Conservation (phyloP, 2,888 invertebrate species). For the Neoaliturus tenellus region DNA sequence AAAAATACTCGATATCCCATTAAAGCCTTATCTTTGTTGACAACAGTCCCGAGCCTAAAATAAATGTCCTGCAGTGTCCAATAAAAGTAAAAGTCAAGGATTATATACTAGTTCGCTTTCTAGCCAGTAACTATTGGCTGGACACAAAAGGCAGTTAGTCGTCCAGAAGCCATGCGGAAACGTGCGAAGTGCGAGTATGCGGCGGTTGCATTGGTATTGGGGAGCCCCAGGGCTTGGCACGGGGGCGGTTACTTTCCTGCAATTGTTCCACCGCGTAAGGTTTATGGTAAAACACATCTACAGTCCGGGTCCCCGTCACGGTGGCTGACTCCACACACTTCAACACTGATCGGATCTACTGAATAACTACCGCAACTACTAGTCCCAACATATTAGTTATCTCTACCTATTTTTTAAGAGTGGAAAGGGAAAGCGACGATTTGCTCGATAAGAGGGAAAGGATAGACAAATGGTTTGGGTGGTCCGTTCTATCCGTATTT, state of each 20-base stretch:
- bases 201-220: neutral
- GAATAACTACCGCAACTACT: constrained; percentile 19
- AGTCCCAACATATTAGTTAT: neutral
- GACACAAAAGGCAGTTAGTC: constrained; percentile 39
- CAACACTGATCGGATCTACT: constrained; percentile 22
- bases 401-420: constrained; percentile 2
- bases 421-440: constrained; percentile 7
- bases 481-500: constrained; percentile 2
- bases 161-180: constrained; percentile 30
- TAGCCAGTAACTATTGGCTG: constrained; percentile 15
- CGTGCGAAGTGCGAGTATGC: neutral
- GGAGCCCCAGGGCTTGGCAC: neutral
- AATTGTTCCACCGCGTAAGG: constrained; percentile 18
- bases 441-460: neutral
- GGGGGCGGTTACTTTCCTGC: constrained; percentile 1
- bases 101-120: neutral
- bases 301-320: neutral
- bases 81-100: neutral
- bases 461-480: neutral
- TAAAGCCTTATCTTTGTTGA: too few relatives aligned
- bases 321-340: neutral
- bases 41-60: too few relatives aligned
- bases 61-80: neutral
- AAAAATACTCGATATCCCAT: too few relatives aligned
- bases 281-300: constrained; percentile 25